phyloP scores from a whole-genome alignment of 92 coral and sea anemone species.

The Parazoanthus darwini region DNA sequence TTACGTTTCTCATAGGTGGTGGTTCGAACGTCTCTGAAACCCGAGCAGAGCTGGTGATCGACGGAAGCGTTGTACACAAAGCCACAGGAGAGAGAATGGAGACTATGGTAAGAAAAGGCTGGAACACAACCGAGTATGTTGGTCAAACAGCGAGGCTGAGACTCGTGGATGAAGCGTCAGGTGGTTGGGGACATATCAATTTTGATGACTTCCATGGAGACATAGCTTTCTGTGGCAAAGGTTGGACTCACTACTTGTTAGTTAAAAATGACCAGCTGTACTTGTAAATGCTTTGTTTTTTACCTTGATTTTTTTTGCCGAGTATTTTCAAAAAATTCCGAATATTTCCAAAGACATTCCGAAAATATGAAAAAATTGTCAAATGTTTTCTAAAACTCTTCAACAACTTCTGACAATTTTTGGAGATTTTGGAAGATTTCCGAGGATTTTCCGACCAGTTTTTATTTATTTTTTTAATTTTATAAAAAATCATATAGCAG shows the following conservation, averaged over 20 bases:
- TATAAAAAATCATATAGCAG: too few species aligned
- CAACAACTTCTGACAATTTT: too few species aligned
- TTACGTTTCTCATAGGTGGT: slow-evolving; percentile 16
- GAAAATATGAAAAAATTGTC: too few species aligned
- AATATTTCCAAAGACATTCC: too few species aligned
- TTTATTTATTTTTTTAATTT: too few species aligned
- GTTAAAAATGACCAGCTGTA: too few species aligned
- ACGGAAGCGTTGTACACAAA: not conserved
- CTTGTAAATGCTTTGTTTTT: too few species aligned
- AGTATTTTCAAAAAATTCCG: not conserved
- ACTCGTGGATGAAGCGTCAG: not conserved
- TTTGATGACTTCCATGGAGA: slow-evolving; percentile 17
- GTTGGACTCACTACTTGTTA: not conserved
- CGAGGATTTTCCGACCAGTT: too few species aligned
- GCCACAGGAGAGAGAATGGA: not conserved
- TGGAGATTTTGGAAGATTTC: not conserved
- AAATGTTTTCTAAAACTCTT: too few species aligned
- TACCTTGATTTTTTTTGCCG: too few species aligned
- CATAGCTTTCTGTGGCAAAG: slow-evolving; percentile 7
- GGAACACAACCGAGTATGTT: slow-evolving; percentile 13
- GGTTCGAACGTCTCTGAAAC: not conserved
- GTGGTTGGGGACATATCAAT: slow-evolving; percentile 21
- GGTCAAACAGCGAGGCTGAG: slow-evolving; percentile 8
- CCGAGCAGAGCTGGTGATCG: slow-evolving; percentile 17
- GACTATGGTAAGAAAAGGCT: not conserved